Evolutionary conservation across 2,797 vertebrate species (phyloP).

Genomic region (Balearica regulorum): DNA sequence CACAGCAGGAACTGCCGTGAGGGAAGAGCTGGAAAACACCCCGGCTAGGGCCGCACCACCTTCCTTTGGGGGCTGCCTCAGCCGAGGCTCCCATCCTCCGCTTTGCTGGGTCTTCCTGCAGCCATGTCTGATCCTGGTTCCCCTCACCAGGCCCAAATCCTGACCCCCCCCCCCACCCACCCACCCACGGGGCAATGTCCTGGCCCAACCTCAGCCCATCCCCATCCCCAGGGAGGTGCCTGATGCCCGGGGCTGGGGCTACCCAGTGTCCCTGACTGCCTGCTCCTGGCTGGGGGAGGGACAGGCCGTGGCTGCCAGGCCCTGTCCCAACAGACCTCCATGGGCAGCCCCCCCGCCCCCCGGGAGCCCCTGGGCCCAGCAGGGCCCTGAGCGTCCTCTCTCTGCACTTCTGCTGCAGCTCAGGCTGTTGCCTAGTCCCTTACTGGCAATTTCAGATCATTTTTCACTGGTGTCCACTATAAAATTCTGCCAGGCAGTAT

Average conservation of each 20-base stretch:
- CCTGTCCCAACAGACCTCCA: fast-evolving
- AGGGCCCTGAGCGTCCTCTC: fast-evolving
- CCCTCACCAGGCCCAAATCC: not conserved
- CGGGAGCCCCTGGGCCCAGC: not conserved
- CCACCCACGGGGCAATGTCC: too few species aligned
- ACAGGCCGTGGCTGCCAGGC: not conserved
- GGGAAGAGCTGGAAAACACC: not conserved
- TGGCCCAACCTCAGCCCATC: not conserved
- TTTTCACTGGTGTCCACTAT: not conserved
- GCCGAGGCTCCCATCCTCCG: not conserved
- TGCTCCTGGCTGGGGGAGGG: not conserved
- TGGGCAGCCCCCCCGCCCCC: fast-evolving
- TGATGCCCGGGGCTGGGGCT: fast-evolving
- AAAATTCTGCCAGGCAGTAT: not conserved
- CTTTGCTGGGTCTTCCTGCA: not conserved
- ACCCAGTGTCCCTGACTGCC: fast-evolving
- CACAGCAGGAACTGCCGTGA: not conserved
- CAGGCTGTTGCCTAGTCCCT: not conserved
- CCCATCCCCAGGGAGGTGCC: not conserved
- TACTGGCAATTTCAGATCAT: not conserved
- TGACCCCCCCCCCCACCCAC: fast-evolving
- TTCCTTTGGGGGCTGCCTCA: not conserved
- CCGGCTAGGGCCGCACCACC: too few species aligned
- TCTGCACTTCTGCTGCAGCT: fast-evolving
- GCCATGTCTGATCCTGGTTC: not conserved